Base-by-base conservation (phyloP, 2,888 invertebrate genomes). In the Ormyrus rosae region DNA sequence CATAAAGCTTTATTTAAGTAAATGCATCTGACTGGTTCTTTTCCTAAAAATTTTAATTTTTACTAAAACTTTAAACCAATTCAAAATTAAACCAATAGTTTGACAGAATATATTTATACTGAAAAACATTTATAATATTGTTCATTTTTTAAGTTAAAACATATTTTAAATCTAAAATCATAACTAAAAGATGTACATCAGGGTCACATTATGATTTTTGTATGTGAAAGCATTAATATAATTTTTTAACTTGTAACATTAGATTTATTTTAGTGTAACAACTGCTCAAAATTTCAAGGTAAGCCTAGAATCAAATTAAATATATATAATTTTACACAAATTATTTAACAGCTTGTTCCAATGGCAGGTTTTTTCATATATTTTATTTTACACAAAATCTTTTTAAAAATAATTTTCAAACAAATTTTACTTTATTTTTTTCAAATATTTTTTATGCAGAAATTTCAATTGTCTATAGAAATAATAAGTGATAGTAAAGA, bases 1-100 rank as follows among this genome's bases (percentile, higher is more conserved):
- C 82, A 85, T 85, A 88, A 86, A 86, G 83, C 81, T 86, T 85
- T 85, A 84, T 87, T 88, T 86, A 88, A 82, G 84, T 84, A 86
- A 85, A 84, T 84, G 83, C 84, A 84, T 75, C 81, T 76, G 65
- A 64, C 81, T 84, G 79, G 77, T 83, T 81, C 79, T 84, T 83
- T 67, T 67, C 75, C 63, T 56, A 13, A 74, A 72, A 73, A 78
- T 77, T 34, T 55, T 19, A 6, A 45, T 46, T 13, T 34, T 61
- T 60, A 48, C 60, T 76, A 34, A 34, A 34, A 34, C 4, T 34
- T 34, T 34, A 34, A 34, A 34, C 8, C 11, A 60, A 72, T 75
- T 71, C 10, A 45, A 67, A 34, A 34, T 34, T 34, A 3, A 34
- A 34, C 4, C 34, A 34, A 34, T 11, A 53, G 50, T 19, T 73